Evolutionary conservation across 1,140 invertebrate genomes (phyloP).

Genomic region (Caenorhabditis latens): DNA sequence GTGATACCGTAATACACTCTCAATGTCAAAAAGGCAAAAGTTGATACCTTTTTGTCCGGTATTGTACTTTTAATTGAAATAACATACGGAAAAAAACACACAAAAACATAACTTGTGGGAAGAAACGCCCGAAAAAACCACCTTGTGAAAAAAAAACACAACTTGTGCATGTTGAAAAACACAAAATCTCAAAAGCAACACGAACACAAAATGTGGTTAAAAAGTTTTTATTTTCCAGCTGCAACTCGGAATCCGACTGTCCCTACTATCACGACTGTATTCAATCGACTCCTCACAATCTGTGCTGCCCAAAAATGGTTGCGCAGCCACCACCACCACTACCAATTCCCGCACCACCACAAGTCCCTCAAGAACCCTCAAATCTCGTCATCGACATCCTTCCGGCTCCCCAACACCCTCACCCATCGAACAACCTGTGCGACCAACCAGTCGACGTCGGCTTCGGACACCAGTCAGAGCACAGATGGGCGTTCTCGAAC

Average conservation of each 20-base stretch:
- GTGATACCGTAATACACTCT: no score
- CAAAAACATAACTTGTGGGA: not conserved
- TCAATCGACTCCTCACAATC: slow-evolving; percentile 39
- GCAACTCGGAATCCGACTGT: slow-evolving; percentile 19
- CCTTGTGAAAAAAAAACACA: no score
- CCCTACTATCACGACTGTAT: slow-evolving; percentile 31
- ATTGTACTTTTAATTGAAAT: no score
- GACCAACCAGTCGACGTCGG: slow-evolving; percentile 56
- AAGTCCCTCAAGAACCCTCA: not conserved
- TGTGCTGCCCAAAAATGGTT: not conserved
- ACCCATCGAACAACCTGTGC: slow-evolving; percentile 47
- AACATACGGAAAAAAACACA: no score
- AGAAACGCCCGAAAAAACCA: not conserved
- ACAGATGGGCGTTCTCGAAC: slow-evolving; percentile 59
- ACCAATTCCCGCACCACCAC: not conserved
- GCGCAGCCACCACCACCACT: not conserved
- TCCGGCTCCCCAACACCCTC: not conserved
- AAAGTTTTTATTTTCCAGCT: not conserved
- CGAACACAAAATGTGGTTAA: not conserved
- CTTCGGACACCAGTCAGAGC: slow-evolving; percentile 41
- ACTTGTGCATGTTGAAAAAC: not conserved
- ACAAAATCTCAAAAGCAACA: not conserved
- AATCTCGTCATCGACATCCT: slow-evolving; percentile 26
- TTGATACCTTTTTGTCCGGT: no score
- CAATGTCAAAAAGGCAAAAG: no score